phyloP scores from a whole-genome alignment of 2,113 vertebrate species.

The Dipodomys spectabilis region DNA sequence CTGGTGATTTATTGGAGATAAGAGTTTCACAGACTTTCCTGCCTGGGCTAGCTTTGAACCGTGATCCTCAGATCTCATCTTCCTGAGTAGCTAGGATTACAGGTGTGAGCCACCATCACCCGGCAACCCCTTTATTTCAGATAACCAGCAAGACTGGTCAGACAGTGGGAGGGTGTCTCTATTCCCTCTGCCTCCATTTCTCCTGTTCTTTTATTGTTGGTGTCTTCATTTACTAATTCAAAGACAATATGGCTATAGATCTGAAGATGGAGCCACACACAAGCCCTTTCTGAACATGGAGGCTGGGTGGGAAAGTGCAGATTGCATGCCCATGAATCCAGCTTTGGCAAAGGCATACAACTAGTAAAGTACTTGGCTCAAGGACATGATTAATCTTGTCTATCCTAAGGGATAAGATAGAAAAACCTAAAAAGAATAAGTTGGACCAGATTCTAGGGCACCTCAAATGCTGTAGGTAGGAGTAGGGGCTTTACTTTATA shows the following conservation, averaged over 20 bases:
- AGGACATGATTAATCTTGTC: background rate
- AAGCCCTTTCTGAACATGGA: background rate
- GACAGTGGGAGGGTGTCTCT: no score
- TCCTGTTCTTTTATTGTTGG: no score
- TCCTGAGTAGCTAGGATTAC: no score
- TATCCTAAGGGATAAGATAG: background rate
- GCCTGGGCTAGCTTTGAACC: no score
- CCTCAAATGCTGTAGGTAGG: background rate
- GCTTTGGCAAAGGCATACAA: background rate
- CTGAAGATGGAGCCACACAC: background rate
- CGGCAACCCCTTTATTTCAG: no score
- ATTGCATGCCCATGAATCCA: background rate
- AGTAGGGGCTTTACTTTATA: background rate
- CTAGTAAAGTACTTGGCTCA: background rate
- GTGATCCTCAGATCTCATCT: no score
- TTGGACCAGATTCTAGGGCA: background rate
- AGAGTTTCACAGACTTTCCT: no score
- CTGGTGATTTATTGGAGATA: no score
- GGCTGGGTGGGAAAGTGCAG: no score
- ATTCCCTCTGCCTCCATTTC: no score
- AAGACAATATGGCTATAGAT: background rate
- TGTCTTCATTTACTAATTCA: background rate
- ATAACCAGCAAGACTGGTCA: no score
- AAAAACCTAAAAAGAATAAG: conserved; percentile 3
- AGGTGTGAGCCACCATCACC: no score